phyloP scores from a whole-genome alignment of 2,113 vertebrate species.

The Pedionomus torquatus region DNA sequence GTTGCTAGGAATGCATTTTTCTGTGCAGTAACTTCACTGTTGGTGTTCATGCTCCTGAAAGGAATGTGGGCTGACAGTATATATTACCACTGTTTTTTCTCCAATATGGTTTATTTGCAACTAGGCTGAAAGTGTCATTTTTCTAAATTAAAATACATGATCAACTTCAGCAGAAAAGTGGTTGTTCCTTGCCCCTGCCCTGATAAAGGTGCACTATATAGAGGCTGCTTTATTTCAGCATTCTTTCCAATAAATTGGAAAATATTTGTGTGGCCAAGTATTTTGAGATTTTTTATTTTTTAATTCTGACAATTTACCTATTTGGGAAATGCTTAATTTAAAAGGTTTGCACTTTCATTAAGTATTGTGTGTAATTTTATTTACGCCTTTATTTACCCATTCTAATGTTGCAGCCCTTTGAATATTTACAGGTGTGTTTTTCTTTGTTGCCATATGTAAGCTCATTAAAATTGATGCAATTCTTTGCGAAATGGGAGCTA shows the following conservation, averaged over 20 bases:
- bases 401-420: not conserved
- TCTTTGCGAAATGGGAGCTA: not conserved
- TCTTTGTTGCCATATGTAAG: not conserved
- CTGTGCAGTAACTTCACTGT: not conserved
- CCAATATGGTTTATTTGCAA: not conserved
- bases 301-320: not conserved
- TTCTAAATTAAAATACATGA: not conserved
- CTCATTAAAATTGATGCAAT: not conserved
- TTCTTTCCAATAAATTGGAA: not conserved
- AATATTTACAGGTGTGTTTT: not conserved
- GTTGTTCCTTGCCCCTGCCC: not conserved
- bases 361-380: not conserved
- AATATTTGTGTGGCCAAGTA: not conserved
- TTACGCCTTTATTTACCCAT: too few relatives aligned
- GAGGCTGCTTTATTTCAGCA: not conserved
- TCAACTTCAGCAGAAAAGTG: not conserved
- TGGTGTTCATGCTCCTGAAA: not conserved
- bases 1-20: not conserved
- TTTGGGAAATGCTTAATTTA: not conserved
- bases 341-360: not conserved
- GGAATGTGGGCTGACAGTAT: not conserved
- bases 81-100: not conserved
- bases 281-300: not conserved
- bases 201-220: not conserved
- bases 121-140: not conserved